Percentiles rank a stretch among this genome's conserved stretches.
Conservation (phyloP, 2,113 vertebrate species). For the Apus apus region DNA sequence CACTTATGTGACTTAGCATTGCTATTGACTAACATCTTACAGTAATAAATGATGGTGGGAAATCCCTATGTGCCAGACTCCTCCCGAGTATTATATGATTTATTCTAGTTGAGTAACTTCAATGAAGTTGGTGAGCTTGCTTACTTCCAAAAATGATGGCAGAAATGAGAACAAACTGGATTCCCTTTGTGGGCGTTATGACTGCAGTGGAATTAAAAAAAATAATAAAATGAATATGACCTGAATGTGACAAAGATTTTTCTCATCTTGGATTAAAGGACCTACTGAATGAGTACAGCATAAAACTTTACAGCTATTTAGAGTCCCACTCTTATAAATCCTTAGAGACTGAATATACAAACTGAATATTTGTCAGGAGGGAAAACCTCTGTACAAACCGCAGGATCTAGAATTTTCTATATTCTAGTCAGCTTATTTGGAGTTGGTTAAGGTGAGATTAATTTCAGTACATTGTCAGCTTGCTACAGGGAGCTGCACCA, state of each 20-base stretch:
- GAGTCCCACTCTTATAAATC: background rate
- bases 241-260: constrained; percentile 4
- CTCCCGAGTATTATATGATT: background rate
- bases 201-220: background rate
- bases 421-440: background rate
- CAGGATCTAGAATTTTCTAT: background rate
- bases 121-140: background rate
- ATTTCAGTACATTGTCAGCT: background rate
- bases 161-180: background rate
- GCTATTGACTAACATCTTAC: background rate
- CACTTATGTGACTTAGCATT: background rate
- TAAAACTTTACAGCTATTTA: constrained; percentile 6
- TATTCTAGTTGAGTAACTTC: background rate
- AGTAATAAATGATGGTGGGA: background rate
- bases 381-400: background rate
- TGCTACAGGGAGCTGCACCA: background rate
- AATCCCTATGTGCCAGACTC: background rate
- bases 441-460: background rate
- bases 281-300: background rate
- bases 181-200: background rate
- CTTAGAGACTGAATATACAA: background rate
- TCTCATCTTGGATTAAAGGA: constrained; percentile 24
- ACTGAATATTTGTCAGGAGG: background rate
- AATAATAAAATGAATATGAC: background rate
- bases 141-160: constrained; percentile 3